Conservation (phyloP, 2,888 invertebrate genomes). For the Hemaris fuciformis region DNA sequence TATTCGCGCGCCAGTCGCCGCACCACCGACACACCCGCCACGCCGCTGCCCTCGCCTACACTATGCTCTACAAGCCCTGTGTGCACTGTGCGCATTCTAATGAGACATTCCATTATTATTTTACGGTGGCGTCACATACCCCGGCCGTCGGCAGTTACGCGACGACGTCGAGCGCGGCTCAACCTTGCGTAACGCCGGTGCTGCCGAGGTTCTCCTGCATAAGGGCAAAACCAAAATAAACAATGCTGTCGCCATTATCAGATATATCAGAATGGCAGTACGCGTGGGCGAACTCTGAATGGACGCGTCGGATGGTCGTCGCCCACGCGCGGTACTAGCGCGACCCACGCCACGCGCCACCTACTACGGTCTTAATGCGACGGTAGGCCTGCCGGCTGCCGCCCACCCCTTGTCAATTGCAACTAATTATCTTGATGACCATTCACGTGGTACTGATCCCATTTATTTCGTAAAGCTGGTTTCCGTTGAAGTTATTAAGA, state of each 20-base stretch:
- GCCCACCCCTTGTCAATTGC: constrained; percentile 31
- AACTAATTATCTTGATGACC: constrained; percentile 51
- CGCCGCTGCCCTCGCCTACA: constrained; percentile 39
- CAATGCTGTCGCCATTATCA: constrained; percentile 56
- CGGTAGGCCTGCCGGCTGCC: constrained; percentile 17
- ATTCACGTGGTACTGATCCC: constrained; percentile 45
- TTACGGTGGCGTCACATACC: constrained; percentile 11
- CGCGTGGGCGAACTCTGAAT: constrained; percentile 67
- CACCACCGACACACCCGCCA: constrained; percentile 20
- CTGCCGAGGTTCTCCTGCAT: constrained; percentile 36
- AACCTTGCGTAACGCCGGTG: not conserved
- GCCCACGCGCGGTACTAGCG: constrained; percentile 43
- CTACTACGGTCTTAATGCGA: constrained; percentile 27
- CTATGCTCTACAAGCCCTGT: constrained; percentile 47
- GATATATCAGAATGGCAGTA: constrained; percentile 49
- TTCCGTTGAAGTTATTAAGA: too few relatives aligned
- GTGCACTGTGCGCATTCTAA: constrained; percentile 41
- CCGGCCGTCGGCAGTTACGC: constrained; percentile 9
- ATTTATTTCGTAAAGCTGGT: constrained; percentile 28
- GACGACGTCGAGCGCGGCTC: not conserved
- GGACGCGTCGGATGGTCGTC: constrained; percentile 55
- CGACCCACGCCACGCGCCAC: constrained; percentile 31
- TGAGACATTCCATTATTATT: constrained; percentile 35
- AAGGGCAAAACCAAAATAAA: constrained; percentile 42
- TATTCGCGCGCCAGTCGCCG: constrained; percentile 51